A percentile compares a stretch with the other conserved stretches of the same genome.
Conservation (phyloP, 2,113 vertebrate species). For the Nesoenas mayeri region DNA sequence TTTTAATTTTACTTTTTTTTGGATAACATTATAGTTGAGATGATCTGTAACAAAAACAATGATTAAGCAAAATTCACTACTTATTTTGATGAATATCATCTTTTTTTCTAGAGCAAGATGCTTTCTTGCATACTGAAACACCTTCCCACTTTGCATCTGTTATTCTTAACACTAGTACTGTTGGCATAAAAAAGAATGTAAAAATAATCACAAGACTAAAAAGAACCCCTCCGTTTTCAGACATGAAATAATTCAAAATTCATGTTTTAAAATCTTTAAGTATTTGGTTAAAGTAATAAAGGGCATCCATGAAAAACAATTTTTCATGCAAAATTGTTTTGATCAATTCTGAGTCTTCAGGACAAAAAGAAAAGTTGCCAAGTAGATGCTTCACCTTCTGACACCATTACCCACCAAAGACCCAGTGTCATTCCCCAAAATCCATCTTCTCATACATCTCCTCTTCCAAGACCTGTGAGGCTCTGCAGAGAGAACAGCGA, state of each 20-base stretch:
- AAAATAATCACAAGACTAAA: conserved; percentile 7
- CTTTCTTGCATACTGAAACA: background rate
- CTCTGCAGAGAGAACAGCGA: background rate
- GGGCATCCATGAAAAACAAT: background rate
- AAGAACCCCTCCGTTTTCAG: background rate
- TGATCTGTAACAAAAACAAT: background rate
- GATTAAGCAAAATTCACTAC: background rate
- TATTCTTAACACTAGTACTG: background rate
- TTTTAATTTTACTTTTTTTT: background rate
- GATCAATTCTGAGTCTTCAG: background rate
- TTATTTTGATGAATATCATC: background rate
- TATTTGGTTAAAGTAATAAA: background rate
- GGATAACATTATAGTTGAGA: background rate
- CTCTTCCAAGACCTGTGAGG: background rate
- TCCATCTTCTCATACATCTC: background rate
- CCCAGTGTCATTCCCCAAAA: background rate
- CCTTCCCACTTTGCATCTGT: conserved; percentile 50
- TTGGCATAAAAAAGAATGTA: background rate
- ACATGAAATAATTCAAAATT: background rate
- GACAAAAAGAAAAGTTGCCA: background rate
- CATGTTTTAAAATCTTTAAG: background rate
- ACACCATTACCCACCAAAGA: background rate
- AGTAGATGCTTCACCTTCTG: background rate
- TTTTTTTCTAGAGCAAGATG: background rate
- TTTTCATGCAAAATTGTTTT: background rate